A percentile compares a stretch with the other conserved stretches of the same genome.
Evolutionary conservation across 2,888 invertebrate genomes (phyloP).

Genomic region (Hemaris fuciformis): DNA sequence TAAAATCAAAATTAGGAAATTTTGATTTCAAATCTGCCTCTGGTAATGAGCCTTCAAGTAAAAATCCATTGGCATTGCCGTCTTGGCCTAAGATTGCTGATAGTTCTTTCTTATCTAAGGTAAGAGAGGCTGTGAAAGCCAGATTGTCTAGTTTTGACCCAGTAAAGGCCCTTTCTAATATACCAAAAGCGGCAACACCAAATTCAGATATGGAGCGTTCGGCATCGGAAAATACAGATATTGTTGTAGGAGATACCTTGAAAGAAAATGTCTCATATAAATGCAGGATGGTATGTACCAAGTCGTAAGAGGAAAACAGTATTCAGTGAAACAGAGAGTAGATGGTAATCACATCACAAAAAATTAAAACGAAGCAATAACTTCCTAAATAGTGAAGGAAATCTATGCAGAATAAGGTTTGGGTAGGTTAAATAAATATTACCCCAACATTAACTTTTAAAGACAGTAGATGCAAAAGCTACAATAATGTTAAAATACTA

Average conservation of each 20-base stretch:
- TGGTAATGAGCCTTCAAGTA: neutral
- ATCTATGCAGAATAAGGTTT: no score
- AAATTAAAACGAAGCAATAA: no score
- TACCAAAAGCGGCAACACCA: neutral
- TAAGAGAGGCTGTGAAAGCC: conserved; percentile 41
- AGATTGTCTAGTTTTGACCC: conserved; percentile 30
- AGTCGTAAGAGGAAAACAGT: conserved; percentile 29
- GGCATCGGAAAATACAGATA: conserved; percentile 40
- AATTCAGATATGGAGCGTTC: conserved; percentile 41
- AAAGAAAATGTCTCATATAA: conserved; percentile 64
- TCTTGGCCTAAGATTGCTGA: conserved; percentile 37
- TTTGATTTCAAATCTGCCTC: neutral
- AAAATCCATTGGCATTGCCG: neutral
- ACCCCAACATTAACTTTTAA: no score
- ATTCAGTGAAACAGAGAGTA: neutral
- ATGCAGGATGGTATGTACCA: conserved; percentile 64
- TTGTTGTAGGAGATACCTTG: conserved; percentile 30
- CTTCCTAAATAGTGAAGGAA: no score
- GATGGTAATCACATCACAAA: neutral
- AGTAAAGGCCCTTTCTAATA: conserved; percentile 13
- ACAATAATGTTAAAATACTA: no score
- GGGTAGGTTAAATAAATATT: no score
- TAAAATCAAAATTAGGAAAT: neutral
- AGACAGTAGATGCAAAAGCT: no score
- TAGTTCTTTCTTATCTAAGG: conserved; percentile 41